Percentiles rank a stretch among this genome's conserved stretches.
phyloP scores from a whole-genome alignment of 1,140 invertebrate species.

The Tetramorium alpestre region DNA sequence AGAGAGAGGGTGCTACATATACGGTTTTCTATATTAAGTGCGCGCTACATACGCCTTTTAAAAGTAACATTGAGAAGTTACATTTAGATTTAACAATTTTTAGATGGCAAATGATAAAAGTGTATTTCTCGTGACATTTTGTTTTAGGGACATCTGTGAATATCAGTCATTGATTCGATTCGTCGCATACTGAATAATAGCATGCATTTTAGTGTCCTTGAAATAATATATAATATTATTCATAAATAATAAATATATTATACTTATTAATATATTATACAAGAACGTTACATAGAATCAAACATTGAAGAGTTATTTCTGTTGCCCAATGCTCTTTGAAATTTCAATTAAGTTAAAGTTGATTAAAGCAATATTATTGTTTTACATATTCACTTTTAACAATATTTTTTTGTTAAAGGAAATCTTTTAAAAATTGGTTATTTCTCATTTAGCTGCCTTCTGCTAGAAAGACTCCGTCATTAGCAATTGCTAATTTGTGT shows the following conservation, averaged over 20 bases:
- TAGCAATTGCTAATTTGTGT: not conserved
- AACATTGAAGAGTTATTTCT: not conserved
- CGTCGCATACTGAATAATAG: not conserved
- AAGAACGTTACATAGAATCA: not conserved
- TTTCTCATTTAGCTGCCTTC: not conserved
- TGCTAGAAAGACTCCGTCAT: not conserved
- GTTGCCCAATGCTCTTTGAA: not conserved
- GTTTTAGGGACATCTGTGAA: not conserved
- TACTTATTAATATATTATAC: too few species aligned
- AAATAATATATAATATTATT: conserved; percentile 11
- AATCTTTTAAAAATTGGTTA: not conserved
- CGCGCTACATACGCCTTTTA: not conserved
- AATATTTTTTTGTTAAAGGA: not conserved
- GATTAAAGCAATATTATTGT: not conserved
- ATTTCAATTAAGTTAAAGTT: not conserved
- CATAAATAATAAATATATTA: not conserved
- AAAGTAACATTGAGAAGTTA: too few species aligned
- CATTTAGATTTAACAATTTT: not conserved
- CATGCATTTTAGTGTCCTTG: not conserved
- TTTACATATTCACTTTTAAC: not conserved
- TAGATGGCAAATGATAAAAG: not conserved
- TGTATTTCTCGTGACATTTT: not conserved
- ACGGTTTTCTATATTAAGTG: not conserved
- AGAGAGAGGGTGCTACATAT: not conserved
- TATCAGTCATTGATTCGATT: not conserved